Evolutionary conservation across 1,140 invertebrate species (phyloP).

Genomic region (Pinna nobilis): DNA sequence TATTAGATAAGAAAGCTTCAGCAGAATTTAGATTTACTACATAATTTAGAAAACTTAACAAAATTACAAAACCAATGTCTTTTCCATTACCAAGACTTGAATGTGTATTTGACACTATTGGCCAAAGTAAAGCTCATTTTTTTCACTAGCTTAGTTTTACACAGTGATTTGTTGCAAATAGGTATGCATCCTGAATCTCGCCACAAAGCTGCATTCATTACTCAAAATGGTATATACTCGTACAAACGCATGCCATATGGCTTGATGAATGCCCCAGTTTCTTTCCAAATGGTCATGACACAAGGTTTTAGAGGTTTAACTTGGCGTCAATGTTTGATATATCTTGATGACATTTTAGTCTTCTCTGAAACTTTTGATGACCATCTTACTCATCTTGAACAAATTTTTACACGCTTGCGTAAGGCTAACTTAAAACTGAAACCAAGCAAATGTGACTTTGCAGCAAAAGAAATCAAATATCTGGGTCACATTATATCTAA

Average conservation of each 20-base stretch:
- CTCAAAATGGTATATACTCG: slow-evolving; percentile 21
- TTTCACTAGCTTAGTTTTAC: slow-evolving; percentile 8
- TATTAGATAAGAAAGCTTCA: slow-evolving; percentile 29
- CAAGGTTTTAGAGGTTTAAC: slow-evolving; percentile 1
- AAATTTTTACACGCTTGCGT: slow-evolving; percentile 25
- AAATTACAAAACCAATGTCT: slow-evolving; percentile 39
- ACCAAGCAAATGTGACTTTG: slow-evolving; percentile 33
- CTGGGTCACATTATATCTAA: slow-evolving; percentile 22
- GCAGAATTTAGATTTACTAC: slow-evolving; percentile 30
- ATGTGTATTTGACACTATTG: slow-evolving; percentile 41
- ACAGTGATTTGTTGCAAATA: slow-evolving; percentile 9
- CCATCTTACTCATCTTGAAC: slow-evolving; percentile 30
- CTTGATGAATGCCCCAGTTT: slow-evolving; percentile 4
- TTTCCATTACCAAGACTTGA: slow-evolving; percentile 43
- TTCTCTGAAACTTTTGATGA: slow-evolving; percentile 29
- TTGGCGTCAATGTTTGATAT: slow-evolving; percentile 16
- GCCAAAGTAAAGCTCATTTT: slow-evolving; percentile 9
- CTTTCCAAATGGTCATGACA: slow-evolving; percentile 18
- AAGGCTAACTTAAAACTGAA: slow-evolving; percentile 32
- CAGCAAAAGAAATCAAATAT: slow-evolving; percentile 9
- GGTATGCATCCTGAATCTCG: slow-evolving; percentile 9
- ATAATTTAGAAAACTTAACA: slow-evolving; percentile 48
- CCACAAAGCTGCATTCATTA: slow-evolving; percentile 22
- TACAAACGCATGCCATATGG: slow-evolving; percentile 26
- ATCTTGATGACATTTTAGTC: slow-evolving; percentile 35